Conservation (phyloP, 1,140 invertebrate genomes). For the Trypoxylus dichotomus region DNA sequence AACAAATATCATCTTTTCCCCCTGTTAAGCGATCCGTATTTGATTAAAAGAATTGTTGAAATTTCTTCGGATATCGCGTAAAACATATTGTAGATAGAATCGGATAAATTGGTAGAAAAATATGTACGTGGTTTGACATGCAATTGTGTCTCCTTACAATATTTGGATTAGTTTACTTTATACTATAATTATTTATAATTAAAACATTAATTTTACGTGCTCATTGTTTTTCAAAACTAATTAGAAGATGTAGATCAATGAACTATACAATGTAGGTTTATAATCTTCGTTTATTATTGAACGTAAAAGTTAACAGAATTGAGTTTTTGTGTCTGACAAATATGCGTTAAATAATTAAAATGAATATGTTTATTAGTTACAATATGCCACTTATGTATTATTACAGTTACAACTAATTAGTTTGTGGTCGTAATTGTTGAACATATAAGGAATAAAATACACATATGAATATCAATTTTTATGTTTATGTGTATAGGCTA, state of each 20-base stretch:
- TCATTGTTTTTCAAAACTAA: background rate
- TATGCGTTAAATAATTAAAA: background rate
- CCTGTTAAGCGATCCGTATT: background rate
- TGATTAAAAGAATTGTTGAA: background rate
- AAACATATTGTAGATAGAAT: background rate
- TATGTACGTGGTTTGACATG: background rate
- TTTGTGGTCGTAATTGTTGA: too few species aligned
- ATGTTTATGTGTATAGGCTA: too few species aligned
- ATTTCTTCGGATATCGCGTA: background rate
- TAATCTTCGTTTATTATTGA: background rate
- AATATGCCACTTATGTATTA: background rate
- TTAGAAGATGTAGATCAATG: background rate
- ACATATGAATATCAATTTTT: too few species aligned
- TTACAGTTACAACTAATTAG: background rate
- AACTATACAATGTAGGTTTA: too few species aligned
- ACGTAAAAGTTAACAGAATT: background rate
- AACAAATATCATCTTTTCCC: conserved; percentile 3
- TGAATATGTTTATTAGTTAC: background rate
- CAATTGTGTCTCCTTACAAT: background rate
- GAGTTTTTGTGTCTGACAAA: background rate
- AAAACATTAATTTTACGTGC: background rate
- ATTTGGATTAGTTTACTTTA: background rate
- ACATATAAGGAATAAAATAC: too few species aligned
- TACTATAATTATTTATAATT: background rate
- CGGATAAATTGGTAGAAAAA: background rate